Percentiles rank a stretch among this genome's conserved stretches.
phyloP scores from a whole-genome alignment of 2,888 invertebrate genomes.

The Muschampia plurimacula region DNA sequence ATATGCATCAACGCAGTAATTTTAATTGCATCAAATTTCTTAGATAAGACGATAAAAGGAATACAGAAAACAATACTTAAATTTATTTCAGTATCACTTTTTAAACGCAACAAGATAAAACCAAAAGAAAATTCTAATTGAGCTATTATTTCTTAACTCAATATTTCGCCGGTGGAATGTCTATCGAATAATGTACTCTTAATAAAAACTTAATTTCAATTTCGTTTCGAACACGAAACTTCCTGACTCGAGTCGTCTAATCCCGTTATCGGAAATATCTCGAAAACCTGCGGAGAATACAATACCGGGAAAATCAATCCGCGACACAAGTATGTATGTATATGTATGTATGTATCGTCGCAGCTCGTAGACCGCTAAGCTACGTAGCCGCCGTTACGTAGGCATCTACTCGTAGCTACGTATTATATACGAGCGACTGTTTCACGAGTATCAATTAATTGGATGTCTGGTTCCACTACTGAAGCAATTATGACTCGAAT shows the following conservation, averaged over 20 bases:
- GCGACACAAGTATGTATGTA: conserved; percentile 22
- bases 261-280: conserved; percentile 55
- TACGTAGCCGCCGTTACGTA: conserved; percentile 68
- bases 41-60: no score
- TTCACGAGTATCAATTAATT: conserved; percentile 32
- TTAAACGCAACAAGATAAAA: background rate
- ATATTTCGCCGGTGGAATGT: conserved; percentile 10
- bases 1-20: background rate
- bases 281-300: conserved; percentile 57
- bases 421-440: conserved; percentile 20
- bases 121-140: conserved; percentile 12
- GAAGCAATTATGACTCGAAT: conserved; percentile 28
- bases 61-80: no score
- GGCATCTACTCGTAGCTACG: conserved; percentile 46
- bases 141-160: conserved; percentile 20
- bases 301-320: conserved; percentile 64
- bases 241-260: conserved; percentile 41
- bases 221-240: conserved; percentile 28
- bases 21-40: background rate
- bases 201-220: conserved; percentile 38
- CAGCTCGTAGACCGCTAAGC: conserved; percentile 53
- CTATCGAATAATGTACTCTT: conserved; percentile 5
- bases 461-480: conserved; percentile 24
- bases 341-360: conserved; percentile 42
- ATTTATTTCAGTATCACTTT: background rate